Evolutionary conservation across 2,113 vertebrate species (phyloP), one percentile per base, ranked within the genome.

Genomic region (Phasianus colchicus): DNA sequence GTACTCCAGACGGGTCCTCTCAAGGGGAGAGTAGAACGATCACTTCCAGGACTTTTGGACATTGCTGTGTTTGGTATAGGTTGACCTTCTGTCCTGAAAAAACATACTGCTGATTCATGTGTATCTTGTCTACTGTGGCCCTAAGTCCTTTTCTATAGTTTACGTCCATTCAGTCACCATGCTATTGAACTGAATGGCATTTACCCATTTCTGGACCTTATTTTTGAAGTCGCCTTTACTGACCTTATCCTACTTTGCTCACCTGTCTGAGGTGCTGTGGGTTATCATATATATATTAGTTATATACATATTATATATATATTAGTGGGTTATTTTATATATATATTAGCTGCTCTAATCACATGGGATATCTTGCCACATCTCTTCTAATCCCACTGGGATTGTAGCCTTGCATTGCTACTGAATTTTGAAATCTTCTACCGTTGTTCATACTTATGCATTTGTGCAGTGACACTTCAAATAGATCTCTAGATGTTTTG

Each of bases 401-500:
- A 47, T 15, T 21, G 30, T 11, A 70, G 9, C 17, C 40, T 2
- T 70, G 5, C 8, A 69, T 9, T 13, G 34, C 29, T 69, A 11
- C 21, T 24, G 9, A 54, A 22, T 36, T 69, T 74, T 47, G 48
- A 60, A 55, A 69, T 65, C 2, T 4, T 72, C 30, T 69, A 81
- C 17, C 70, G 8, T 42, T 90, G 84, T 34, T 8, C 3, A 25
- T 50, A 13, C 18, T 57, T 15, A 70, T 24, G 4, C 1, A 15
- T 61, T 34, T 63, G 4, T 47, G 8, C 10, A 55, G 3, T 8
- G 36, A 27, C 29, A 38, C 2, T 57, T 57, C 50, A 82, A 74
- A 74, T 14, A 4, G 4, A 34, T 1, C 1, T 11, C 5, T 0
- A 0, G 7, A 52, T 29, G 3, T 63, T 66, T 29, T 63, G 2